Conservation (phyloP, 1,140 invertebrate genomes). For the Nebria ingens region DNA sequence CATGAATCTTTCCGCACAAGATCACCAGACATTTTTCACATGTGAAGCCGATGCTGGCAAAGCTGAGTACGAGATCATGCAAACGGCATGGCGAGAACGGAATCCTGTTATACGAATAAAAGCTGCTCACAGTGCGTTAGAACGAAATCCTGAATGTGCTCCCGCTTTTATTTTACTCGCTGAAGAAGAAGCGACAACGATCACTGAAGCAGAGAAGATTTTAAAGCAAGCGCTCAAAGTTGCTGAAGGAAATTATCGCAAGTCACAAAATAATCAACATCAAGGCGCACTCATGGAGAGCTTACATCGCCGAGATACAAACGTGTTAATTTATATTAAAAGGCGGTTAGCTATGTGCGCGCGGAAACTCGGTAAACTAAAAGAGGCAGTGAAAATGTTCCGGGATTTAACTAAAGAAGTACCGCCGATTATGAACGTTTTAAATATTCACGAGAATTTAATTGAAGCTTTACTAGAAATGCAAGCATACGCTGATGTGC, state of each 20-base stretch:
- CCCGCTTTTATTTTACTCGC: conserved; percentile 91
- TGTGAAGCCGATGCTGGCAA: conserved; percentile 85
- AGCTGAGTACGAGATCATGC: conserved; percentile 94
- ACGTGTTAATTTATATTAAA: conserved; percentile 93
- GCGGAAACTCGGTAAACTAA: conserved; percentile 81
- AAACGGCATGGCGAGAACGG: conserved; percentile 92
- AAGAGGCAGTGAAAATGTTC: conserved; percentile 96
- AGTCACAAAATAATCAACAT: conserved; percentile 65
- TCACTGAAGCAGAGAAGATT: conserved; percentile 79
- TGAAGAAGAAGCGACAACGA: conserved; percentile 91
- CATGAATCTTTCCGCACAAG: conserved; percentile 97
- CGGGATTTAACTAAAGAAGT: conserved; percentile 95
- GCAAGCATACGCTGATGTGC: conserved; percentile 91
- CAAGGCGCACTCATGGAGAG: conserved; percentile 65
- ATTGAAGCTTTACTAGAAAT: conserved; percentile 92
- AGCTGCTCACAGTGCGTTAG: conserved; percentile 82
- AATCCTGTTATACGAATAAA: conserved; percentile 87
- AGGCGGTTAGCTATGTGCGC: conserved; percentile 94
- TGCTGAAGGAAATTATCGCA: conserved; percentile 78
- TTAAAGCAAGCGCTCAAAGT: conserved; percentile 80
- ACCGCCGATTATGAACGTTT: conserved; percentile 88
- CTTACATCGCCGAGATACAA: conserved; percentile 81
- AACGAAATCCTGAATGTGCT: conserved; percentile 87
- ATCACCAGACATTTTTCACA: conserved; percentile 97
- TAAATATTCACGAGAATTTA: conserved; percentile 96